Base-by-base conservation (phyloP, 2,113 vertebrate genomes). In the Potamarius usumacintae region DNA sequence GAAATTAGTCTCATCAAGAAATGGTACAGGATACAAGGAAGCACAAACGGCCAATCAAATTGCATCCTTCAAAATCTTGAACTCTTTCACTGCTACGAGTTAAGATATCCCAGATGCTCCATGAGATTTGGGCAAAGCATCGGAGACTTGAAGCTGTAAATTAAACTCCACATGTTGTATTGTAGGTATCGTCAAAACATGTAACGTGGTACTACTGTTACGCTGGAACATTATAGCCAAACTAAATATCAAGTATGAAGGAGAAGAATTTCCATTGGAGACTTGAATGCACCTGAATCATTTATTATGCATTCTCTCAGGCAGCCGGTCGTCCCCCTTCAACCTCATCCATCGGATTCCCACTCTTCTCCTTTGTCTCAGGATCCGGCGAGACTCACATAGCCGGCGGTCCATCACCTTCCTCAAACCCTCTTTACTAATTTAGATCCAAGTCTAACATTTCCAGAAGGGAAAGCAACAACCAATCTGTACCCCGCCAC, bases 271-370 rank as follows among this genome's bases (percentile, higher is more conserved):
- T 89, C 77, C 50, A 88, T 86, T 83, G 63, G 72, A 17, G 60
- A 79, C 60, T 7, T 25, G 34, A 71, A 22, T 30, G 17, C 69
- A 72, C 86, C 86, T 58, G 48, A 77, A 85, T 86, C 55, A 42
- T 80, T 86, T 58, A 88, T 81, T 71, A 87, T 79, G 65, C 27
- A 4, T 14, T 30, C 74, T 77, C 50, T 82, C 30, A 79, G 79
- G 15, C 30, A 42, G n/a, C 78, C 22, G 52, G 27, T 82, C 50
- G 52, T 71, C 91, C 87, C 67, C 55, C n/a, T 30, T 67, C 85
- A 69, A 76, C 85, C 82, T 86, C 83, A 85, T 89, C 63, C 20
- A 7, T 8, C 48, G 87, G 90, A 92, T 89, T 89, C 88, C 88
- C 71, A 60, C 53, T 62, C 82, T 74, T 77, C 34, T 80, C 27